Percentiles rank a stretch among this genome's conserved stretches.
Evolutionary conservation across 2,113 vertebrate species (phyloP).

Genomic region (Strigops habroptila): DNA sequence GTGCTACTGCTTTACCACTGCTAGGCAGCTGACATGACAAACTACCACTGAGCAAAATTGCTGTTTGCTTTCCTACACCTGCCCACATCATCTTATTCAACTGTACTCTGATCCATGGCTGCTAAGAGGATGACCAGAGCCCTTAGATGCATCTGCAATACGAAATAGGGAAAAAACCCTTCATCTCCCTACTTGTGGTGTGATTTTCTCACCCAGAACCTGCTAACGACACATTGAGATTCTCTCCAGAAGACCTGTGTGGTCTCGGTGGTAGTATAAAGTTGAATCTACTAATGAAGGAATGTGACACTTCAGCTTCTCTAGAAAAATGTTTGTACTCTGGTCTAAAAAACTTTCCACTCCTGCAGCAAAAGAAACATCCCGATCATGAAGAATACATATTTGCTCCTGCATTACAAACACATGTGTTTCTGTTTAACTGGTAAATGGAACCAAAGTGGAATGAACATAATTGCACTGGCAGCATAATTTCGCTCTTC

Average conservation of each 20-base stretch:
- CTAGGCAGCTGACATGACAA: neutral
- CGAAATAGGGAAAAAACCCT: neutral
- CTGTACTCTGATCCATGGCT: neutral
- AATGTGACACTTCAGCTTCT: neutral
- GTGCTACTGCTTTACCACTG: neutral
- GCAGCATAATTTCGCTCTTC: neutral
- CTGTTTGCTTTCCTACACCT: neutral
- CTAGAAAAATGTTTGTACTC: neutral
- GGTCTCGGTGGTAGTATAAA: neutral
- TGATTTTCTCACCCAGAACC: neutral
- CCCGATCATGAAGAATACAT: fast-evolving
- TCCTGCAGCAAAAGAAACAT: neutral
- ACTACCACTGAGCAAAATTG: fast-evolving
- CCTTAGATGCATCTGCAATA: neutral
- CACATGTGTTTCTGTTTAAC: fast-evolving
- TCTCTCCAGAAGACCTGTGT: neutral
- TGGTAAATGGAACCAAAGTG: fast-evolving
- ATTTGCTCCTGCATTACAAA: neutral
- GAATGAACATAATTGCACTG: fast-evolving
- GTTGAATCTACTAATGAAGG: neutral
- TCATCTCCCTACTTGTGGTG: neutral
- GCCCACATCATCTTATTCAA: neutral
- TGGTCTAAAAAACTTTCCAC: neutral
- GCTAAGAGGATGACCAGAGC: neutral
- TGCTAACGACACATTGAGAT: neutral